phyloP scores from a whole-genome alignment of 1,140 invertebrate genomes.

The Calephelis virginiensis region DNA sequence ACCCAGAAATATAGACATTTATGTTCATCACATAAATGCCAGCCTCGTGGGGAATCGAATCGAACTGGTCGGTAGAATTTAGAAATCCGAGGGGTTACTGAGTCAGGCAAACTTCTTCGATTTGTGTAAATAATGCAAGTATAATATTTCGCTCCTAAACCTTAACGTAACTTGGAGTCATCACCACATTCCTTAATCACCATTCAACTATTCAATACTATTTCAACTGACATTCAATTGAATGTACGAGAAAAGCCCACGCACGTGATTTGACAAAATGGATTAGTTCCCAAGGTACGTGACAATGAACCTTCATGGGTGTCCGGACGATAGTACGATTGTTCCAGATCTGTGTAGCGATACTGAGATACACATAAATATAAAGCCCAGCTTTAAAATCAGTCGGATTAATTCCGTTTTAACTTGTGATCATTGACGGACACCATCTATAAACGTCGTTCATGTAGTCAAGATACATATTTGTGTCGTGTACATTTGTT shows the following conservation, averaged over 20 bases:
- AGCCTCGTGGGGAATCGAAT: too few species aligned
- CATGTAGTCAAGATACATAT: too few species aligned
- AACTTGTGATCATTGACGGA: neutral
- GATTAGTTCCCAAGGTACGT: slow-evolving; percentile 66
- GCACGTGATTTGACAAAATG: slow-evolving; percentile 60
- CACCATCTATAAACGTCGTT: too few species aligned
- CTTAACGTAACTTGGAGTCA: neutral
- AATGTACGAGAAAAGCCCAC: slow-evolving; percentile 43
- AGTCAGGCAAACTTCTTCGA: too few species aligned
- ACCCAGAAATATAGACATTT: too few species aligned
- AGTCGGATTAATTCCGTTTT: neutral
- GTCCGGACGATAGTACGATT: slow-evolving; percentile 29
- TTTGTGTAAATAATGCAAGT: too few species aligned
- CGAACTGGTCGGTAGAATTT: too few species aligned
- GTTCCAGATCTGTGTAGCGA: slow-evolving; percentile 24
- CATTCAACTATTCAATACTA: slow-evolving; percentile 29
- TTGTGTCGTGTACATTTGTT: too few species aligned
- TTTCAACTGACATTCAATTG: slow-evolving; percentile 50
- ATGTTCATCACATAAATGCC: too few species aligned
- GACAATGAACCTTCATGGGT: slow-evolving; percentile 53
- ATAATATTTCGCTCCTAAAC: too few species aligned
- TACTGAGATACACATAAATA: slow-evolving; percentile 4
- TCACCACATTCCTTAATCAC: neutral
- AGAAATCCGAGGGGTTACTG: too few species aligned
- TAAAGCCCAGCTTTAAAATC: slow-evolving; percentile 10